phyloP scores from a whole-genome alignment of 2,888 invertebrate genomes.

The Thymelicus lineola region DNA sequence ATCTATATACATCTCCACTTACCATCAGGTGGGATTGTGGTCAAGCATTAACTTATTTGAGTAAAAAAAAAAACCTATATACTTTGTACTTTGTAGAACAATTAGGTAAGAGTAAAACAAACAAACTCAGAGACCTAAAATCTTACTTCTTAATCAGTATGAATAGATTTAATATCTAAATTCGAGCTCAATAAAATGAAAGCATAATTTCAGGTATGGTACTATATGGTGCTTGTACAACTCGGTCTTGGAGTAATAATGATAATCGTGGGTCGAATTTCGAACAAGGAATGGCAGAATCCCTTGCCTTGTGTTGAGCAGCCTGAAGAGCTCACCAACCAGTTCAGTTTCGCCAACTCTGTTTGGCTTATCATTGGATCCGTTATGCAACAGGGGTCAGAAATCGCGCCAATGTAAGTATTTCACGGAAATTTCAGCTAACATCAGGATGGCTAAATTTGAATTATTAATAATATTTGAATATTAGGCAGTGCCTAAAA shows the following conservation, averaged over 20 bases:
- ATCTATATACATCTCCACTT: too few species aligned
- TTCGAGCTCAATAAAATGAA: too few species aligned
- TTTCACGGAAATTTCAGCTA: not conserved
- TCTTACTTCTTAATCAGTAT: too few species aligned
- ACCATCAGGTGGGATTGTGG: too few species aligned
- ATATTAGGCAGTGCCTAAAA: too few species aligned
- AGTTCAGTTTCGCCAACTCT: conserved; percentile 93
- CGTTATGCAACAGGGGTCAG: conserved; percentile 94
- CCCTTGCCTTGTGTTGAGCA: conserved; percentile 94
- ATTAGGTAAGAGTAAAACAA: too few species aligned
- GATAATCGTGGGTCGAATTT: conserved; percentile 93
- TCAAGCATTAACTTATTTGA: too few species aligned
- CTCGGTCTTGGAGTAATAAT: conserved; percentile 91
- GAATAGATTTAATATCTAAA: too few species aligned
- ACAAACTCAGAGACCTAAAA: too few species aligned
- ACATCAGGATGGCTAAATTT: not conserved
- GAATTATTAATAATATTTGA: not conserved
- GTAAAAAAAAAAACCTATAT: too few species aligned
- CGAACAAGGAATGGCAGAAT: conserved; percentile 95
- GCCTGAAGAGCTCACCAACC: conserved; percentile 92
- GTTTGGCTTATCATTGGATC: conserved; percentile 96
- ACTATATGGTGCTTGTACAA: conserved; percentile 93
- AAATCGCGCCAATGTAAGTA: conserved; percentile 92
- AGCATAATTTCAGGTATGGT: conserved; percentile 87
- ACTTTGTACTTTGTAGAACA: too few species aligned